Base-by-base conservation (phyloP, 92 coral and sea anemone species). In the Paragorgia papillata region DNA sequence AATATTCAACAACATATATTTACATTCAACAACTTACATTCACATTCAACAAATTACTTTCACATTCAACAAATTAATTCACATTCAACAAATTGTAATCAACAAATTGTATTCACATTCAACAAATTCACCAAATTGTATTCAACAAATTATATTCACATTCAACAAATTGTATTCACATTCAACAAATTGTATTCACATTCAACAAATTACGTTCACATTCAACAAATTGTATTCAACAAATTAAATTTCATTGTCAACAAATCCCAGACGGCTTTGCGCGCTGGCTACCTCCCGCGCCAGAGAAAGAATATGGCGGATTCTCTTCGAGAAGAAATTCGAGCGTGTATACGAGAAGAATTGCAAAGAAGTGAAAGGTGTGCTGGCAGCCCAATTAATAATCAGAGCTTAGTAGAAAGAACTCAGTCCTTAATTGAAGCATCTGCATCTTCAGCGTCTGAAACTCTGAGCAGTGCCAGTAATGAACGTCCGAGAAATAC, bases 201-300 rank as follows among this genome's bases (percentile, higher is more conserved):
- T n/a, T n/a, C n/a, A n/a, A n/a, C n/a, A n/a, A n/a, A n/a, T n/a
- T n/a, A n/a, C n/a, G n/a, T n/a, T n/a, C n/a, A n/a, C n/a, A n/a
- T n/a, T n/a, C n/a, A n/a, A n/a, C n/a, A n/a, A n/a, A n/a, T n/a
- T n/a, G n/a, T 43, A 9, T 9, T 18, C 9, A 9, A 18, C 9
- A 9, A 18, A 43, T 9, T n/a, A n/a, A n/a, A n/a, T n/a, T n/a
- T n/a, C n/a, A n/a, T n/a, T n/a, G n/a, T n/a, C n/a, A n/a, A n/a
- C 74, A 66, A 66, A 66, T 39, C 74, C 55, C 55, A 41, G 54
- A 66, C n/a, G 55, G 26, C 53, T 39, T 66, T 40, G 55, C 74
- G 9, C 27, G 74, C 13, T 1, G 9, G 31, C 26, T 24, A 20
- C 6, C 19, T 37, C 15, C 21, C 9, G 15, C 6, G 43, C 10